Conservation (phyloP, 35 echinoderm and acorn worm genomes). For the Acanthaster planci region DNA sequence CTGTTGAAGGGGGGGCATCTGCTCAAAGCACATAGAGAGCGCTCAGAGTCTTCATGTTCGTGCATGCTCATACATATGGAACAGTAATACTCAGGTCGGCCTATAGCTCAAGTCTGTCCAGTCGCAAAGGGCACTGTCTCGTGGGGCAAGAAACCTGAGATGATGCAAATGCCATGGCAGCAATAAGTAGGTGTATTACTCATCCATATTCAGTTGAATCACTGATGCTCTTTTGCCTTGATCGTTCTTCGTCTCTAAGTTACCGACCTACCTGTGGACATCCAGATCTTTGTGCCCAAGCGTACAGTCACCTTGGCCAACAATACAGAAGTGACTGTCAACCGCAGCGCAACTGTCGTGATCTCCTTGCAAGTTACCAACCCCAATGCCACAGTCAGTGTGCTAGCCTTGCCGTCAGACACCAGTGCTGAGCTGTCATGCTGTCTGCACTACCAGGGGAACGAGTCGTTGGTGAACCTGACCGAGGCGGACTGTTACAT, state of each 20-base stretch:
- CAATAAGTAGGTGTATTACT: no score
- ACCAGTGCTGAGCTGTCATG: background rate
- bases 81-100: no score
- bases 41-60: no score
- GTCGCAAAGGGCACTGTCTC: no score
- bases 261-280: background rate
- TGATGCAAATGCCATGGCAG: no score
- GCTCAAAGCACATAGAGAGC: no score
- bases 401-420: background rate
- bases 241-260: background rate
- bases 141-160: no score
- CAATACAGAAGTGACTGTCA: background rate
- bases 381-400: background rate
- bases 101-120: no score
- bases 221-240: background rate
- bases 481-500: background rate
- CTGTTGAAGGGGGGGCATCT: no score
- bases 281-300: constrained; percentile 25
- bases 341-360: background rate
- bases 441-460: background rate
- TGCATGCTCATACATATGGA: no score
- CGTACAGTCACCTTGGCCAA: background rate
- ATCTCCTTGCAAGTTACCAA: background rate
- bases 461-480: constrained; percentile 1
- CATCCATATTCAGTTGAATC: no score